Evolutionary conservation across 2,113 vertebrate genomes (phyloP).

Genomic region (Oncorhynchus nerka): DNA sequence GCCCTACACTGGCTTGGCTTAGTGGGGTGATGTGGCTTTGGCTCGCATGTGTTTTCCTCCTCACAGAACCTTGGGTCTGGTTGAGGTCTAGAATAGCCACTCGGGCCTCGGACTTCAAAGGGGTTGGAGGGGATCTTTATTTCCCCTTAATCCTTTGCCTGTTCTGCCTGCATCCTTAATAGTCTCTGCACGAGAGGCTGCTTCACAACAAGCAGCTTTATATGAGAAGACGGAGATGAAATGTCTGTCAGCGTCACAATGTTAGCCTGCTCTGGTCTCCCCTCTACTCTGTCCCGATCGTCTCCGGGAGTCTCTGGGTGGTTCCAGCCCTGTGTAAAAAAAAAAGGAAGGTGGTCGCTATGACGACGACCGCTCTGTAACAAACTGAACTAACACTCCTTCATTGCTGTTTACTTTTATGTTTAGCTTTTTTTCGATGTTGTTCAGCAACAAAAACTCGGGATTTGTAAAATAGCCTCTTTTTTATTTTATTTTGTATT

Average conservation of each 20-base stretch:
- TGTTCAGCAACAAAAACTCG: constrained; percentile 33
- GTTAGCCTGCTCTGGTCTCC: constrained; percentile 12
- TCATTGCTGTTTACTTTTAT: background rate
- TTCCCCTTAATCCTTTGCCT: constrained; percentile 26
- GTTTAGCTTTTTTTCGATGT: background rate
- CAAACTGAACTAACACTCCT: constrained; percentile 51
- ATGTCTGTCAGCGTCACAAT: background rate
- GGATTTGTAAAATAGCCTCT: constrained; percentile 35
- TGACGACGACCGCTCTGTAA: constrained; percentile 28
- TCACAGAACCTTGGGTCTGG: no score
- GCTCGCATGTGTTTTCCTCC: no score
- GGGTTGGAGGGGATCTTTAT: constrained; percentile 7
- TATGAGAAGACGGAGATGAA: constrained; percentile 15
- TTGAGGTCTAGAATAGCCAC: constrained; percentile 15
- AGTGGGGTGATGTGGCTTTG: no score
- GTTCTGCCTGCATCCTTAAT: constrained; percentile 27
- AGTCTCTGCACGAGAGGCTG: constrained; percentile 5
- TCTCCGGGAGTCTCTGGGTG: constrained; percentile 22
- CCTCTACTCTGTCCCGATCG: no score
- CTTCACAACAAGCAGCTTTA: constrained; percentile 18
- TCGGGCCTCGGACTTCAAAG: constrained; percentile 34
- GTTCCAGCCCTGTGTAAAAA: constrained; percentile 40
- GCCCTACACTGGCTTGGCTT: background rate
- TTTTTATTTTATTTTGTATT: constrained; percentile 38
- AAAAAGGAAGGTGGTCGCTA: background rate